A percentile compares a stretch with the other conserved stretches of the same genome.
Conservation (phyloP, 2,113 vertebrate genomes). For the Procavia capensis region DNA sequence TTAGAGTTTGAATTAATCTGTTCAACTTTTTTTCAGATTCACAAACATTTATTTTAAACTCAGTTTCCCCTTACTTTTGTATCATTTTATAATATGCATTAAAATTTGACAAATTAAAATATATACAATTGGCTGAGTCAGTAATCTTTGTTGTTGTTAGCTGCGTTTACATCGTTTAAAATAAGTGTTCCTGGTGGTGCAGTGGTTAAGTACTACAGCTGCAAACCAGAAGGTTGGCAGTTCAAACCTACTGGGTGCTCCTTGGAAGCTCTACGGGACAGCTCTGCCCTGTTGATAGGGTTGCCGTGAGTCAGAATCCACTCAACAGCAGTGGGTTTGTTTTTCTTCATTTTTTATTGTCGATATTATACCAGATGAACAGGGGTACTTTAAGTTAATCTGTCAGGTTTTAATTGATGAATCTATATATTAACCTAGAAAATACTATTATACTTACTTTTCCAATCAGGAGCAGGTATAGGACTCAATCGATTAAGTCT, state of each 20-base stretch:
- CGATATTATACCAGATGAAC: neutral
- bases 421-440: neutral
- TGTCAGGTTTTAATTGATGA: neutral
- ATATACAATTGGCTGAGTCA: neutral
- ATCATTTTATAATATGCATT: neutral
- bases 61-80: neutral
- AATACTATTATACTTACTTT: constrained; percentile 15
- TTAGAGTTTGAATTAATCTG: neutral
- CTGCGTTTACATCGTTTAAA: neutral
- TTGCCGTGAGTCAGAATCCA: too few species aligned
- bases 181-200: neutral
- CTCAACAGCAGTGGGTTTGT: too few species aligned
- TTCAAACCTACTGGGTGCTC: too few species aligned
- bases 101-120: constrained; percentile 33
- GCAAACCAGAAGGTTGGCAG: too few species aligned
- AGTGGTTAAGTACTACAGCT: too few species aligned
- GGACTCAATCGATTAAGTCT: neutral
- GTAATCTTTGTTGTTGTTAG: neutral
- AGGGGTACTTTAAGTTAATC: neutral
- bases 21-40: neutral
- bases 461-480: neutral
- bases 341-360: too few species aligned
- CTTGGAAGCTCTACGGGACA: too few species aligned
- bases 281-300: too few species aligned
- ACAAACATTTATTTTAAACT: constrained; percentile 25